These are phyloP conservation scores for Hypothenemus hampei DNA, from an alignment of 1,140 invertebrate genomes.

Conservation along the genomic window DNA sequence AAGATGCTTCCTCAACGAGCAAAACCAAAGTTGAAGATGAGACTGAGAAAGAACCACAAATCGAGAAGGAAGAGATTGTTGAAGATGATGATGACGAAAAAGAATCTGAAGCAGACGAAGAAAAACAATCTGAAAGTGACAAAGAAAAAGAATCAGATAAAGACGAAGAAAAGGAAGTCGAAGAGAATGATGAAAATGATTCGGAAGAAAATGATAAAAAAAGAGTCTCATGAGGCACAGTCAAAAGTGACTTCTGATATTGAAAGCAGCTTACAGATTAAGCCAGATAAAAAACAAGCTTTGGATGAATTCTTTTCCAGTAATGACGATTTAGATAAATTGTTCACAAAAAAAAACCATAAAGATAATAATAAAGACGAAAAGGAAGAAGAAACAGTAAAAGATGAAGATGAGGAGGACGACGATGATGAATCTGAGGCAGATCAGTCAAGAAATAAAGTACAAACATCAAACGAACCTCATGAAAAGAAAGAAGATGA, in stretches of 20 bases:
- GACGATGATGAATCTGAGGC: no score
- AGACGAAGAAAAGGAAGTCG: conserved; percentile 2
- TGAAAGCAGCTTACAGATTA: background rate
- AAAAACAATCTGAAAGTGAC: background rate
- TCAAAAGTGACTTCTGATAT: background rate
- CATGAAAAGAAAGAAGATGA: no score
- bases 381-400: no score
- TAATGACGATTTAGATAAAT: no score
- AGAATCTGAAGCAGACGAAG: background rate
- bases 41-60: background rate
- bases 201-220: background rate
- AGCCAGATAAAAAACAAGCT: no score
- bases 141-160: background rate
- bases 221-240: background rate
- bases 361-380: no score
- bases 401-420: no score
- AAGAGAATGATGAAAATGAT: no score
- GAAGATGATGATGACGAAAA: background rate
- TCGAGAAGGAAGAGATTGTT: background rate
- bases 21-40: background rate
- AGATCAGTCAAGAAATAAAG: no score
- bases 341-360: no score
- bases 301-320: no score
- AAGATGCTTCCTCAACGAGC: conserved; percentile 4
- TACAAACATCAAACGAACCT: no score